A percentile compares a stretch with the other conserved stretches of the same genome.
Evolutionary conservation across 2,888 invertebrate genomes (phyloP).

Genomic region (Mycalesis mineus): DNA sequence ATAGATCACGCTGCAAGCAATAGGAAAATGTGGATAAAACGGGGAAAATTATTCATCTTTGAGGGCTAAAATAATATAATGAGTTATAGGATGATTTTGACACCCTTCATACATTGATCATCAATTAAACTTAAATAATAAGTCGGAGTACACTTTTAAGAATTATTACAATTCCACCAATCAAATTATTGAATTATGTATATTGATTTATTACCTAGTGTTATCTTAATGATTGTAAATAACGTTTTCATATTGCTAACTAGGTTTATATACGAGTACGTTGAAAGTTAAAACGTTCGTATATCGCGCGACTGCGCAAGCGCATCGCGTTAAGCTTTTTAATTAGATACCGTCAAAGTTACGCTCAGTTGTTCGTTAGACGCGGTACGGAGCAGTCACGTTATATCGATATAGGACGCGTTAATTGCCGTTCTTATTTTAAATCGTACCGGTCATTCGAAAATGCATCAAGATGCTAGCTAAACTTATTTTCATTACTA

Average conservation of each 20-base stretch:
- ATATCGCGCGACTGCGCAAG: conserved; percentile 6
- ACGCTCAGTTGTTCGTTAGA: conserved; percentile 11
- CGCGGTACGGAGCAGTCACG: conserved; percentile 12
- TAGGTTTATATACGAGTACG: not conserved
- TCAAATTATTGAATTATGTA: no score
- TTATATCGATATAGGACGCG: not conserved
- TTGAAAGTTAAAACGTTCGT: no score
- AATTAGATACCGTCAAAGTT: conserved; percentile 4
- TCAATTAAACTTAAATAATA: no score
- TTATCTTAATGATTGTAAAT: not conserved
- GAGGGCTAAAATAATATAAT: no score
- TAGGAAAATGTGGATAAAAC: no score
- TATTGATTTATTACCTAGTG: not conserved
- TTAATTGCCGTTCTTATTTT: conserved; percentile 1
- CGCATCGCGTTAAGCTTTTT: conserved; percentile 11
- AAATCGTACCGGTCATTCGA: conserved; percentile 34
- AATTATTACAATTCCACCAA: no score
- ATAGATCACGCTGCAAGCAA: no score
- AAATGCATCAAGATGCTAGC: conserved; percentile 75
- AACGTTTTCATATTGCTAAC: not conserved
- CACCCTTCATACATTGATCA: no score
- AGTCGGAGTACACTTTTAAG: no score
- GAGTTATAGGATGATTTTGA: no score
- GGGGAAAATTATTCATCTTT: no score
- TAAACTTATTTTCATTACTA: conserved; percentile 58